phyloP scores from a whole-genome alignment of 1,140 invertebrate genomes.

The Bradysia coprophila region DNA sequence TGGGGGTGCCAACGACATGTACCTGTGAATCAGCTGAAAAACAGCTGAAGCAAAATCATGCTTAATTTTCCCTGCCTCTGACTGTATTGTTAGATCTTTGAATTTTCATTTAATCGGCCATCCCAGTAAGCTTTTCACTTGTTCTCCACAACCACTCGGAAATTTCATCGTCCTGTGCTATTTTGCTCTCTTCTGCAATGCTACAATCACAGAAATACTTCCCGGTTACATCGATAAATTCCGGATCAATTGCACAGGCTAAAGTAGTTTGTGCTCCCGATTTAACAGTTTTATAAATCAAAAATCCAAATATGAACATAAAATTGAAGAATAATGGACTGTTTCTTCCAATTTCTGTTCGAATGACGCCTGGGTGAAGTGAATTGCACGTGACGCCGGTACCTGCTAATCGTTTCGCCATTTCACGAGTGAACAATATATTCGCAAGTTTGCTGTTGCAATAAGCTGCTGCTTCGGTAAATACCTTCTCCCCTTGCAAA shows the following conservation, averaged over 20 bases:
- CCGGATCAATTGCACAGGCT: constrained; percentile 53
- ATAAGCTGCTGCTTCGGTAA: constrained; percentile 46
- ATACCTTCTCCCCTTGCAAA: constrained; percentile 43
- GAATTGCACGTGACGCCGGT: constrained; percentile 52
- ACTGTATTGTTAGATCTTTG: no score
- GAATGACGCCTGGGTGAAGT: constrained; percentile 56
- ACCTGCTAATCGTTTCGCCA: constrained; percentile 38
- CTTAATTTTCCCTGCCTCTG: no score
- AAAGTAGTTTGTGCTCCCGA: constrained; percentile 65
- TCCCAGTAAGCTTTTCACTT: constrained; percentile 58
- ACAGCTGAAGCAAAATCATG: no score
- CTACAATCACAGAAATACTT: constrained; percentile 34
- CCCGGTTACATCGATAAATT: constrained; percentile 44
- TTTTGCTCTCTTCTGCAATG: constrained; percentile 19
- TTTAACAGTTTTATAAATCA: constrained; percentile 39
- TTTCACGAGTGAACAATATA: constrained; percentile 48
- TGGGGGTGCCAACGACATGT: no score
- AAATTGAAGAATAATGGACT: background rate
- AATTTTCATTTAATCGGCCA: no score
- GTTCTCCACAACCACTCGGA: constrained; percentile 52
- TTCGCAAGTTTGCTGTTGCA: constrained; percentile 65
- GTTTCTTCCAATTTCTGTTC: constrained; percentile 52
- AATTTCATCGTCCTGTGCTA: constrained; percentile 28
- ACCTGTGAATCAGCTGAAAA: no score
- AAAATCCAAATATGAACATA: constrained; percentile 5